Evolutionary conservation across 2,113 vertebrate genomes (phyloP).

Genomic region (Alaudala cheleensis): DNA sequence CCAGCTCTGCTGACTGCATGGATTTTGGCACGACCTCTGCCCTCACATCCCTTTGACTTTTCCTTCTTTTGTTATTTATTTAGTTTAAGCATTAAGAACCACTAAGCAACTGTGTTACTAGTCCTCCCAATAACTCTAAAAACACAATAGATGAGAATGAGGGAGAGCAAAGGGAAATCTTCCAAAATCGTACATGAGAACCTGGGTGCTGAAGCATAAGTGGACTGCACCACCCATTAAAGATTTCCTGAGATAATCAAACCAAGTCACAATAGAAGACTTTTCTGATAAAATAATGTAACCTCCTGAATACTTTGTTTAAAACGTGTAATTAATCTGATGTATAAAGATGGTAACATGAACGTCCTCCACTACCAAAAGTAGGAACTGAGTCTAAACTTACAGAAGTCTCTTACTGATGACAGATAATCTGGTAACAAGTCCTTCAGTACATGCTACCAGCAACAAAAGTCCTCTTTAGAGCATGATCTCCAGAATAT

Average conservation of each 20-base stretch:
- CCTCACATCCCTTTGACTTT: neutral
- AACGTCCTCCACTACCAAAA: neutral
- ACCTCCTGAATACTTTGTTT: neutral
- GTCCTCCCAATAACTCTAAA: neutral
- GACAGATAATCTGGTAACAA: neutral
- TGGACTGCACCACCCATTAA: neutral
- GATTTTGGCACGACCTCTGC: neutral
- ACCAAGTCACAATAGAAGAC: neutral
- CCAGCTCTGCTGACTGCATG: neutral
- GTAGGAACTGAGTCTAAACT: neutral
- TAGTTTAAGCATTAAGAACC: neutral
- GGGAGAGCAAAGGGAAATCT: neutral
- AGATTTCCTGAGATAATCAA: neutral
- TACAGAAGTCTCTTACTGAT: neutral
- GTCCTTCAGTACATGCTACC: neutral
- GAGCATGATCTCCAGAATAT: neutral
- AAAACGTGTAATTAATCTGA: neutral
- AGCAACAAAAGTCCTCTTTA: neutral
- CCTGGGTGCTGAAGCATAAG: neutral
- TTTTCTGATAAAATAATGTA: neutral
- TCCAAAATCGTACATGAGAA: neutral
- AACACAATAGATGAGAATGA: neutral
- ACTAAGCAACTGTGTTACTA: neutral
- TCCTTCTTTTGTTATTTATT: neutral
- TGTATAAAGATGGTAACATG: neutral